Conservation (phyloP, 2,888 invertebrate genomes). For the Drosophila emarginata region DNA sequence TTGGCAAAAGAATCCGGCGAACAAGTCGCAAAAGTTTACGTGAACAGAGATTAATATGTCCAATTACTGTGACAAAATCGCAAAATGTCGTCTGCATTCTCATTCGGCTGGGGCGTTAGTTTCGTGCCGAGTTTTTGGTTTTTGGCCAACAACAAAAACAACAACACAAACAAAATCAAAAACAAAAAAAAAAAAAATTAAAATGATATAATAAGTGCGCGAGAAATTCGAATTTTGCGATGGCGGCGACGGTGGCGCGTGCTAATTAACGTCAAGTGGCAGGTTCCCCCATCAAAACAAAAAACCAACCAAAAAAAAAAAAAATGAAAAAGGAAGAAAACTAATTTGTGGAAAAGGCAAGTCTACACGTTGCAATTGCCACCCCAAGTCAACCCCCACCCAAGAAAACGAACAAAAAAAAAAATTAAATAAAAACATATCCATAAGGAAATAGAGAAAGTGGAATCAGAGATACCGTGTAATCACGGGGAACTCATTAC, state of each 20-base stretch:
- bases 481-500: background rate
- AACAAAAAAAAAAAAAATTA: conserved; percentile 26
- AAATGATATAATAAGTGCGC: conserved; percentile 72
- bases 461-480: background rate
- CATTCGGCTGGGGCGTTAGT: conserved; percentile 19
- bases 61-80: conserved; percentile 82
- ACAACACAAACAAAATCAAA: background rate
- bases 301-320: conserved; percentile 59
- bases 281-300: conserved; percentile 27
- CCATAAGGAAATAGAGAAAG: background rate
- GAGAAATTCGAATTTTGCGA: conserved; percentile 42
- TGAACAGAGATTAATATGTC: conserved; percentile 82
- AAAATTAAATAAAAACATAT: conserved; percentile 7
- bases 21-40: conserved; percentile 53
- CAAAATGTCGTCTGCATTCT: conserved; percentile 77
- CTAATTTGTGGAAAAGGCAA: conserved; percentile 74
- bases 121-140: conserved; percentile 19
- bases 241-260: conserved; percentile 64
- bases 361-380: conserved; percentile 40
- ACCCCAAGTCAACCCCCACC: conserved; percentile 29
- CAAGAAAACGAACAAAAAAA: conserved; percentile 11
- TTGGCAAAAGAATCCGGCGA: conserved; percentile 53
- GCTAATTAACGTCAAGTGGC: conserved; percentile 77
- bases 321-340: conserved; percentile 55
- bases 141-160: conserved; percentile 50